Conservation (phyloP, 35 echinoderm and acorn worm genomes). For the Holothuria glaberrima region DNA sequence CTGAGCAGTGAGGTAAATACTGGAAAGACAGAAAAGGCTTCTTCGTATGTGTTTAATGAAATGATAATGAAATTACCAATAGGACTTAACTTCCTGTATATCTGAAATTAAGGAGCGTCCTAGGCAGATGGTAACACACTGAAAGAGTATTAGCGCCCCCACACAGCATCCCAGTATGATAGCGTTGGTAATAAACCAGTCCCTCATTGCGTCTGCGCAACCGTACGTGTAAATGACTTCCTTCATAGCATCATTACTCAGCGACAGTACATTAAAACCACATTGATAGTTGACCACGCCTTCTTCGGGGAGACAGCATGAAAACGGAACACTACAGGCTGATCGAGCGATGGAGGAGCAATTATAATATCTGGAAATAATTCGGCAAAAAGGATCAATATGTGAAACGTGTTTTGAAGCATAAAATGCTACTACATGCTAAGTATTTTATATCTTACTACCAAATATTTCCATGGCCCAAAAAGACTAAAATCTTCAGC, state of each 20-base stretch:
- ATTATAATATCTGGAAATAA: constrained; percentile 77
- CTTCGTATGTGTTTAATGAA: too few relatives aligned
- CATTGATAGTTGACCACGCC: constrained; percentile 94
- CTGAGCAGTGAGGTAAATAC: too few relatives aligned
- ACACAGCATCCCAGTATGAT: constrained; percentile 75
- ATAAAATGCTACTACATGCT: too few relatives aligned
- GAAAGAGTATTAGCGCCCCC: constrained; percentile 70
- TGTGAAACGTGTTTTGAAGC: too few relatives aligned
- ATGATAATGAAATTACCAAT: constrained; percentile 76
- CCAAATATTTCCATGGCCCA: too few relatives aligned
- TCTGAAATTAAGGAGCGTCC: constrained; percentile 75
- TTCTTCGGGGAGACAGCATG: constrained; percentile 73
- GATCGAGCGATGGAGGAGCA: constrained; percentile 75
- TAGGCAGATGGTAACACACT: constrained; percentile 83
- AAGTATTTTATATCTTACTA: too few relatives aligned
- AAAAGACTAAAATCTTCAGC: too few relatives aligned
- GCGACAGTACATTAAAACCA: constrained; percentile 67
- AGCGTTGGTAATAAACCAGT: constrained; percentile 84
- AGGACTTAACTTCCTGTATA: constrained; percentile 86
- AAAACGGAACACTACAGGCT: constrained; percentile 88
- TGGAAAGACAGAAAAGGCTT: too few relatives aligned
- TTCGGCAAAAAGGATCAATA: too few relatives aligned
- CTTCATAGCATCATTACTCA: neutral
- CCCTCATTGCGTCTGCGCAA: constrained; percentile 69
- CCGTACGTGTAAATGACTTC: constrained; percentile 70